phyloP scores from a whole-genome alignment of 1,140 invertebrate genomes.

The Aphelenchoides avenae region DNA sequence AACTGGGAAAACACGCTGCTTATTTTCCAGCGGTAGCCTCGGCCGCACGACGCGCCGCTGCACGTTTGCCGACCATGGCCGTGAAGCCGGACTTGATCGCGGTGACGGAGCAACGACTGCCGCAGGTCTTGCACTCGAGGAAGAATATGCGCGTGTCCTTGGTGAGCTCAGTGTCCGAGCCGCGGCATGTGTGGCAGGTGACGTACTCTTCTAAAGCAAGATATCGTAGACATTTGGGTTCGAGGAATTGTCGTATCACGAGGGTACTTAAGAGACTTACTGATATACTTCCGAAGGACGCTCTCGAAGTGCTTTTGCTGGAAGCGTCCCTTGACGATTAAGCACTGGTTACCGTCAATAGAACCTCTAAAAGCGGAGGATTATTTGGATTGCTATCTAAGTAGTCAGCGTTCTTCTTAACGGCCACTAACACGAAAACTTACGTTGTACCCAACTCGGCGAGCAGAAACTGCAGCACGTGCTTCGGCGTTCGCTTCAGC shows the following conservation, averaged over 20 bases:
- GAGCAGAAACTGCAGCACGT: constrained; percentile 92
- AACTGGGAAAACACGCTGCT: too few relatives aligned
- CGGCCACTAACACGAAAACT: neutral
- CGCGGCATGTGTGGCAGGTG: constrained; percentile 97
- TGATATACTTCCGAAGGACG: constrained; percentile 87
- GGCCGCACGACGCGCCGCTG: constrained; percentile 81
- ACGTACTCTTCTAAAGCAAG: constrained; percentile 79
- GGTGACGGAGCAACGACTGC: constrained; percentile 94
- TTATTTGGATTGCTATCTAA: too few relatives aligned
- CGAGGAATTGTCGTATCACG: constrained; percentile 17
- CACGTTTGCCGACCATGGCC: constrained; percentile 93
- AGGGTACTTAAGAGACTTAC: constrained; percentile 61
- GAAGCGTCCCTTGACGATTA: constrained; percentile 98
- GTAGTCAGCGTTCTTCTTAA: too few relatives aligned
- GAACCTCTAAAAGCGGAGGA: constrained; percentile 66
- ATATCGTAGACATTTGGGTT: too few relatives aligned
- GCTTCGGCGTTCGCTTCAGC: constrained; percentile 92
- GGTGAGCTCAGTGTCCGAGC: constrained; percentile 93
- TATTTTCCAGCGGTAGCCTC: constrained; percentile 55
- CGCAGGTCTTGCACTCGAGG: constrained; percentile 97
- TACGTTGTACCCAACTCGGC: constrained; percentile 95
- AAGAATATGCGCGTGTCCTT: constrained; percentile 98
- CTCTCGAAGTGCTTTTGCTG: constrained; percentile 99
- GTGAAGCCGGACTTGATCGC: constrained; percentile 99
- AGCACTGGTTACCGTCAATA: constrained; percentile 78